These are phyloP conservation scores for Rhabdomys dilectus DNA, from an alignment of 2,113 vertebrate genomes.

Conservation along the genomic window DNA sequence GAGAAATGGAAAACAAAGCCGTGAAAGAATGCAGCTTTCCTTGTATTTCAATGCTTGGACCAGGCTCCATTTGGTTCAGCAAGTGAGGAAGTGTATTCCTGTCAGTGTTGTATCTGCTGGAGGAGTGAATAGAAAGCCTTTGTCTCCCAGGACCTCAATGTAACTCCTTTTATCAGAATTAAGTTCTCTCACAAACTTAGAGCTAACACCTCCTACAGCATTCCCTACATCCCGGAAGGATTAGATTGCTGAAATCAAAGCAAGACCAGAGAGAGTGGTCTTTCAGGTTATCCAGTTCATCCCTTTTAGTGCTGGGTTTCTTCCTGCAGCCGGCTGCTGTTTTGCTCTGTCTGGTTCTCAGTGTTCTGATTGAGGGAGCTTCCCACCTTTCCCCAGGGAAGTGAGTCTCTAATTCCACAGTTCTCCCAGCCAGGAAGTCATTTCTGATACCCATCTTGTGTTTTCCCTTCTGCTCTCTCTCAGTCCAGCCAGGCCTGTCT, in stretches of 20 bases:
- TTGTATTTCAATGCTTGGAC: background rate
- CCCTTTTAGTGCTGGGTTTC: conserved; percentile 62
- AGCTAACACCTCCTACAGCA: conserved; percentile 41
- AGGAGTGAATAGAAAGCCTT: conserved; percentile 65
- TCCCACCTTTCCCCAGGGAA: conserved; percentile 54
- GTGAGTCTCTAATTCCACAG: background rate
- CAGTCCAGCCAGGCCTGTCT: conserved; percentile 25
- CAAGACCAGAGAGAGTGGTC: conserved; percentile 45
- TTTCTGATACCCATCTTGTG: conserved; percentile 71
- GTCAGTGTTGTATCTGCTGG: background rate
- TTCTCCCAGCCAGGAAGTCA: conserved; percentile 70
- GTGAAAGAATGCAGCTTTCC: background rate
- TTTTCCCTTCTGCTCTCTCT: conserved; percentile 64
- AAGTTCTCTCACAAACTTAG: conserved; percentile 72
- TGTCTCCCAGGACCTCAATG: conserved; percentile 70
- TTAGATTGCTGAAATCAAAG: conserved; percentile 73
- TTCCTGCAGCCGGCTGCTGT: background rate
- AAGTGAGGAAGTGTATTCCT: conserved; percentile 24
- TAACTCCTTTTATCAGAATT: conserved; percentile 71
- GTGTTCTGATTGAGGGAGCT: conserved; percentile 54
- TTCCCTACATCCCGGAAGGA: conserved; percentile 54
- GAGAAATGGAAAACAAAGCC: background rate
- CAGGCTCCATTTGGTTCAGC: conserved; percentile 25
- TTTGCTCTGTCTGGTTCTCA: conserved; percentile 20
- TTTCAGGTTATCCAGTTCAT: conserved; percentile 63